phyloP scores from a whole-genome alignment of 2,797 vertebrate genomes.

The Hydrocynus forskahlii region DNA sequence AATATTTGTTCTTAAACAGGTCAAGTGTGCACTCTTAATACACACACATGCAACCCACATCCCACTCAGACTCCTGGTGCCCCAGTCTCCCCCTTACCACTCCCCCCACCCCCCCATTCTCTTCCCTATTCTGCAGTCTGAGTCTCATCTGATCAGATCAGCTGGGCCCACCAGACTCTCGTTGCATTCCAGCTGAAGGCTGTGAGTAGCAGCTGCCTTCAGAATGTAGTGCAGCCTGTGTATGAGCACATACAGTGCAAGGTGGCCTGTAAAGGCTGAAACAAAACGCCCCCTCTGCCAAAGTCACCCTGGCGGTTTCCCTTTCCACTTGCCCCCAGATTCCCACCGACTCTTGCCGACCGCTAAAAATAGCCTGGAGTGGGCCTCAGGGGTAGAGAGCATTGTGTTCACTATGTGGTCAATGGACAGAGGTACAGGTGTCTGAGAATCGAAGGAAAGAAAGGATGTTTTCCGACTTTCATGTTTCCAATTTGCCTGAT shows the following conservation, averaged over 20 bases:
- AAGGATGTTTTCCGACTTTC: not conserved
- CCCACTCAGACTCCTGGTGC: too few species aligned
- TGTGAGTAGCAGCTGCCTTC: conserved; percentile 4
- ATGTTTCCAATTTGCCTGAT: not conserved
- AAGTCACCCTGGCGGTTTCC: conserved; percentile 73
- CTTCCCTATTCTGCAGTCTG: not conserved
- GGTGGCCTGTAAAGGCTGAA: conserved; percentile 27
- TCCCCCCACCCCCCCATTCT: not conserved
- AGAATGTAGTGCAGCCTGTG: conserved; percentile 7
- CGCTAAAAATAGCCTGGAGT: conserved; percentile 77
- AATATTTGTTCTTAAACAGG: too few species aligned
- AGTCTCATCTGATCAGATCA: not conserved
- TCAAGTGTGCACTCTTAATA: too few species aligned
- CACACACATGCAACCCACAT: too few species aligned
- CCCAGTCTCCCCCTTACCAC: too few species aligned
- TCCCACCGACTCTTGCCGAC: conserved; percentile 73
- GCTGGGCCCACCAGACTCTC: not conserved
- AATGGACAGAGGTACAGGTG: not conserved
- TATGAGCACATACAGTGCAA: conserved; percentile 17
- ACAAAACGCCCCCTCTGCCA: conserved; percentile 59
- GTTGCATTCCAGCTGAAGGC: conserved; percentile 1
- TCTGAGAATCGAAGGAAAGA: not conserved
- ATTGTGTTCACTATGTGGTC: conserved; percentile 52
- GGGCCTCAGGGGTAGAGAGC: conserved; percentile 59
- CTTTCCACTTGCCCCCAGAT: conserved; percentile 44